phyloP scores from a whole-genome alignment of 2,797 vertebrate genomes.

The Chiloscyllium punctatum region DNA sequence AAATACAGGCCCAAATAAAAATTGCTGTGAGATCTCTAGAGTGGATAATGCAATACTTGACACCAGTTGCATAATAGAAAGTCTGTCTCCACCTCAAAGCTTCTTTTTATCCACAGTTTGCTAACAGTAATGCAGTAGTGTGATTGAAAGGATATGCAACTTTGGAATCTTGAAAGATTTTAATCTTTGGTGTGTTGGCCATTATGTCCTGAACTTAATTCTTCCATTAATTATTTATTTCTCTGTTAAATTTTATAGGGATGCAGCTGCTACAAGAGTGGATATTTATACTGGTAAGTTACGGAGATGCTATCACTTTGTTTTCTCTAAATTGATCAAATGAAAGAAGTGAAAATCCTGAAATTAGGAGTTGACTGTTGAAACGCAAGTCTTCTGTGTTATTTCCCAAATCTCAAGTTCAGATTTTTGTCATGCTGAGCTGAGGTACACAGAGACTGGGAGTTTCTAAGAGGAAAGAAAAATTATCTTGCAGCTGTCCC shows the following conservation, averaged over 20 bases:
- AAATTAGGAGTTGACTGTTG: background rate
- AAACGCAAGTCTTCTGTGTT: background rate
- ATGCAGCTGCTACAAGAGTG: constrained; percentile 92
- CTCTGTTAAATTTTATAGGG: constrained; percentile 62
- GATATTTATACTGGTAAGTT: constrained; percentile 88
- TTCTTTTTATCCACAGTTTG: background rate
- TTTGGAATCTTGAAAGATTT: background rate
- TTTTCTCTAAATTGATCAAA: background rate
- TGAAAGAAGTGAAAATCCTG: background rate
- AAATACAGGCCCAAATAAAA: background rate
- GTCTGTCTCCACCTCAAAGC: background rate
- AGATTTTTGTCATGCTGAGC: background rate
- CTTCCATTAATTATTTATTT: background rate
- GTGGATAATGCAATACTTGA: background rate
- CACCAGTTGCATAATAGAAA: background rate
- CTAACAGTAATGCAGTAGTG: background rate
- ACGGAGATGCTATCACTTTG: constrained; percentile 32
- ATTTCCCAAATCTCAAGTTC: background rate
- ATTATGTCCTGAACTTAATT: background rate
- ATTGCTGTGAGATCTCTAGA: background rate
- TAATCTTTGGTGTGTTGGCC: background rate
- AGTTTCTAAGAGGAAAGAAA: background rate
- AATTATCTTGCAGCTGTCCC: background rate
- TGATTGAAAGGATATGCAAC: background rate
- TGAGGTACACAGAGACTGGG: background rate